phyloP scores from a whole-genome alignment of 2,113 vertebrate genomes.

The Laterallus jamaicensis region DNA sequence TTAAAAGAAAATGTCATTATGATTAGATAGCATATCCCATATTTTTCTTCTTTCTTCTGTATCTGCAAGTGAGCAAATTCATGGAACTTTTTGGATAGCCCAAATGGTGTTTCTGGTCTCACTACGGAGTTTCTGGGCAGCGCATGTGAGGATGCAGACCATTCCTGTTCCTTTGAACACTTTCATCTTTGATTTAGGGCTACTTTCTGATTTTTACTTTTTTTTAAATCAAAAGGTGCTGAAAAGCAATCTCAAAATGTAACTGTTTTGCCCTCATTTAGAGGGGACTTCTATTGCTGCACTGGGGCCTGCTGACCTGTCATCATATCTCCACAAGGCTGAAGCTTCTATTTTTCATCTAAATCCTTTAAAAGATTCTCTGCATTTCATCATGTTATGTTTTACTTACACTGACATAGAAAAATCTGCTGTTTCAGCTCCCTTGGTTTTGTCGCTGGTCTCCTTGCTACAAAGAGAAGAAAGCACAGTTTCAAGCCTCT shows the following conservation, averaged over 20 bases:
- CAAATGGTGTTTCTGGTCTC: not conserved
- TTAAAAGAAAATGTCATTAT: not conserved
- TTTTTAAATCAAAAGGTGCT: not conserved
- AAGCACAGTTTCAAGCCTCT: not conserved
- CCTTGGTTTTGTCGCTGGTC: not conserved
- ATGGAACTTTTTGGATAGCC: not conserved
- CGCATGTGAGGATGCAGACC: not conserved
- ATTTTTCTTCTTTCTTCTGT: not conserved
- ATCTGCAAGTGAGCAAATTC: not conserved
- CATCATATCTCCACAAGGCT: not conserved
- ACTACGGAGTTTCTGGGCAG: not conserved
- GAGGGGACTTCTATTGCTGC: not conserved
- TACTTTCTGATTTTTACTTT: not conserved
- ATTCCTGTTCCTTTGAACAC: not conserved
- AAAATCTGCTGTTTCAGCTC: not conserved
- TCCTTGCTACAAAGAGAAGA: not conserved
- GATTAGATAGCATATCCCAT: not conserved
- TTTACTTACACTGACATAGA: not conserved
- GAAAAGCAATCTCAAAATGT: not conserved
- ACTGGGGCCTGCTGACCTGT: not conserved
- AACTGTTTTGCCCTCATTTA: not conserved
- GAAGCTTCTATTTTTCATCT: not conserved
- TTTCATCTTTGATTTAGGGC: not conserved
- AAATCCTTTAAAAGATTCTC: not conserved
- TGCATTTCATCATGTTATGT: not conserved